Evolutionary conservation across 2,113 vertebrate species (phyloP).

Genomic region (Cyphomyrus plagiostoma): DNA sequence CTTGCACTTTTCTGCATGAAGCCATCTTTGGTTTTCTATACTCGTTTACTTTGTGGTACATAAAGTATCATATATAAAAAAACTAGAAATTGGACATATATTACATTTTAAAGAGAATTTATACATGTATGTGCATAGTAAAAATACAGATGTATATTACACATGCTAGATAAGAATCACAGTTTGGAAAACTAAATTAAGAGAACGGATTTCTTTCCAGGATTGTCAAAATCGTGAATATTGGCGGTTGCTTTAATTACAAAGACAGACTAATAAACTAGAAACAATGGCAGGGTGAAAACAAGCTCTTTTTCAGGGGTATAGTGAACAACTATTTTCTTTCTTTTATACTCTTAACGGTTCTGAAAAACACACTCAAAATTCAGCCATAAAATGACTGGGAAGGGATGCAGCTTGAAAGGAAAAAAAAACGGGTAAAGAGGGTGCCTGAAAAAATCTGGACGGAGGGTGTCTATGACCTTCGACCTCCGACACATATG

Average conservation of each 20-base stretch:
- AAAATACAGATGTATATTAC: conserved; percentile 52
- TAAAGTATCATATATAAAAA: conserved; percentile 56
- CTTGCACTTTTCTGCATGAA: conserved; percentile 40
- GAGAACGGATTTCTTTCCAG: not conserved
- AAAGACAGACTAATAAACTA: not conserved
- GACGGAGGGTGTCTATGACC: not conserved
- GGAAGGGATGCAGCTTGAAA: not conserved
- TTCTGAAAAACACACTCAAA: not conserved
- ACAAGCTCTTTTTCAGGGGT: not conserved
- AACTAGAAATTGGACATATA: conserved; percentile 58
- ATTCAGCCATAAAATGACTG: not conserved
- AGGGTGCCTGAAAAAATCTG: not conserved
- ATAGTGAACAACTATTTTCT: not conserved
- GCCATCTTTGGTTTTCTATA: conserved; percentile 58
- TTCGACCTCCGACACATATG: not conserved
- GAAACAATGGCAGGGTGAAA: not conserved
- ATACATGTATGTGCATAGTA: conserved; percentile 50
- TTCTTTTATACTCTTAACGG: not conserved
- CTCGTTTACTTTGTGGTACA: conserved; percentile 58
- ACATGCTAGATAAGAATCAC: conserved; percentile 39
- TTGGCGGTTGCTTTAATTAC: not conserved
- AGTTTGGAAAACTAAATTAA: not conserved
- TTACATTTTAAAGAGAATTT: conserved; percentile 60
- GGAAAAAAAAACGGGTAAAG: not conserved
- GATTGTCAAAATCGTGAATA: not conserved